Evolutionary conservation across 2,113 vertebrate species (phyloP), one percentile per base, ranked within the genome.

Genomic region (Phainopepla nitens): DNA sequence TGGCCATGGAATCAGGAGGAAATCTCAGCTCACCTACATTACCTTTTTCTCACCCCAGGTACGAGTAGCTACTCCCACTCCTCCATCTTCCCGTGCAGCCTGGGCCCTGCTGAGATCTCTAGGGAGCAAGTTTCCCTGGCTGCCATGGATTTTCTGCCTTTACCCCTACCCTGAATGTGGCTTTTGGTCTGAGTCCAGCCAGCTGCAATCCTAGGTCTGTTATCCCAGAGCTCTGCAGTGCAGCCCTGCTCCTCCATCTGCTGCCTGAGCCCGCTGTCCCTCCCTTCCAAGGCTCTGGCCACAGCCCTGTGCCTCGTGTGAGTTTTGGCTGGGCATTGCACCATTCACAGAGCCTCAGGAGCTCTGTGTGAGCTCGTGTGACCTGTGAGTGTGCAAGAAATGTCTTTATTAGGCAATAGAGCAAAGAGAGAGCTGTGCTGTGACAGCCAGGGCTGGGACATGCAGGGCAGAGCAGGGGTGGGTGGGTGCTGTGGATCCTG

Each of bases 381-480:
- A 14, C n/a, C 6, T 12, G 28, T 22, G n/a, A 35, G 23, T 10
- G 13, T 25, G 35, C 33, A 29, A 23, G 45, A 24, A 68, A 9
- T 7, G 17, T 27, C 11, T 53, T 58, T 44, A 7, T 36, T 9
- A 15, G 28, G 17, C 25, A 47, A 2, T 22, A 54, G 36, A 87
- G 56, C 17, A 12, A 10, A 66, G 76, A 9, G 61, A 14, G 0
- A 6, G 20, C 15, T 41, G 60, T 45, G 79, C 69, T 20, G 49
- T 14, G 28, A 2, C 22, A 53, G 58, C 31, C 16, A 6, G 64
- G 39, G 42, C 31, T 2, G 4, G 29, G 35, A 14, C 39, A 9
- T 0, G 27, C 66, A 33, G 35, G 13, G 24, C 1, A 6, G 27
- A 0, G 3, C 41, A 13, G 57, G 72, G 35, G 9, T 4, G 51